Conservation (phyloP, 2,797 vertebrate genomes). For the Enteromius anoplus region DNA sequence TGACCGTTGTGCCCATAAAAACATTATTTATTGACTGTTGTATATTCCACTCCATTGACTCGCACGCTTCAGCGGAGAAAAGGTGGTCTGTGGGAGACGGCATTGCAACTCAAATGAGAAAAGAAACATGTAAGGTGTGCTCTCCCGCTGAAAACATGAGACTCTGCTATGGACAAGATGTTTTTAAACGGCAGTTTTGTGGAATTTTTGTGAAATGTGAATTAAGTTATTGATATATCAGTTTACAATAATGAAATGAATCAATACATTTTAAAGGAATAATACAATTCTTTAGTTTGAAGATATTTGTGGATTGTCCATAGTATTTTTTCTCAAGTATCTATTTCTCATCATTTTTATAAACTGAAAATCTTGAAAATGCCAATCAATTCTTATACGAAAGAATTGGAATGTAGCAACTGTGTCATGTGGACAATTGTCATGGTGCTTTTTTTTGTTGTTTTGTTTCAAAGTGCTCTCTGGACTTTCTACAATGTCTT, state of each 20-base stretch:
- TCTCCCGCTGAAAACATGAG: background rate
- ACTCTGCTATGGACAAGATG: background rate
- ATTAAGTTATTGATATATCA: constrained; percentile 30
- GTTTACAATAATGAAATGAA: constrained; percentile 21
- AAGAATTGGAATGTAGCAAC: background rate
- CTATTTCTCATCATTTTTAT: background rate
- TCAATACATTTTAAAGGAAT: background rate
- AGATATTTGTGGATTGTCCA: background rate
- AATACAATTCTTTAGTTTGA: background rate
- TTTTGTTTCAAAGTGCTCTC: background rate
- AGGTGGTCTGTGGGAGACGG: background rate
- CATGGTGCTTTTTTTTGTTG: constrained; percentile 18
- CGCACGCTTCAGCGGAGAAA: background rate
- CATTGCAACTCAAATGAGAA: background rate
- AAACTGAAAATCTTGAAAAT: background rate
- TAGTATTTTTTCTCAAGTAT: background rate
- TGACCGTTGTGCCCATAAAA: background rate
- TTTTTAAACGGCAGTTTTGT: constrained; percentile 42
- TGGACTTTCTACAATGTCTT: background rate
- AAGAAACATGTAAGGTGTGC: background rate
- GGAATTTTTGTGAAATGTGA: constrained; percentile 33
- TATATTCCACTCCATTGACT: constrained; percentile 20
- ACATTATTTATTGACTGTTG: background rate
- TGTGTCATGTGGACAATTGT: background rate
- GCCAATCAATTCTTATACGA: background rate